A percentile compares a stretch with the other conserved stretches of the same genome.
Conservation (phyloP, 2,113 vertebrate genomes). For the Chamaea fasciata region DNA sequence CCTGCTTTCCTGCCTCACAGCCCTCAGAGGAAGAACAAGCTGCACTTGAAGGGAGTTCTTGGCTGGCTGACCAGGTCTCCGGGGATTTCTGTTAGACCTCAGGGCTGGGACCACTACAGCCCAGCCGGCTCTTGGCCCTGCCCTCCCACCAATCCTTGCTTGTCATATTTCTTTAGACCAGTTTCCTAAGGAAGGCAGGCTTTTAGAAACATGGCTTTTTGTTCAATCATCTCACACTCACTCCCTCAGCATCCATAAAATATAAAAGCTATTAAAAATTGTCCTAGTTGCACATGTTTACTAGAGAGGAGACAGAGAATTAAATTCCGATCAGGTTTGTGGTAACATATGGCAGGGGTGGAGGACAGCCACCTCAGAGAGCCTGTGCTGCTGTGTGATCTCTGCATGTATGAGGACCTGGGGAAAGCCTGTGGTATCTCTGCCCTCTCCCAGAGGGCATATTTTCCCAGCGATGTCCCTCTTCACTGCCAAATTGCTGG, state of each 20-base stretch:
- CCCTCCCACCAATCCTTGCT: not conserved
- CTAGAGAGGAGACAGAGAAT: not conserved
- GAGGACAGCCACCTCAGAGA: not conserved
- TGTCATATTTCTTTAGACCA: rapidly evolving
- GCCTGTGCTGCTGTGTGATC: not conserved
- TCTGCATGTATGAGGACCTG: rapidly evolving
- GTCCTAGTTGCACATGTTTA: not conserved
- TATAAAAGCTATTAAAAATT: not conserved
- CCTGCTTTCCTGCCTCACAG: not conserved
- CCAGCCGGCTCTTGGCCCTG: not conserved
- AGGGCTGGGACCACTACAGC: not conserved
- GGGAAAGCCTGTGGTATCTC: not conserved
- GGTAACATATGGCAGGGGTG: not conserved
- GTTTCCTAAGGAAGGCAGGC: not conserved
- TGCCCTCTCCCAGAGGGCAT: not conserved
- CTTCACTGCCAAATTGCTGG: not conserved
- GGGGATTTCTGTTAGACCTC: not conserved
- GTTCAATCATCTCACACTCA: rapidly evolving
- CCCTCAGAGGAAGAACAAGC: not conserved
- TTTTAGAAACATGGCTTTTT: not conserved
- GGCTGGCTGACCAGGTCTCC: not conserved
- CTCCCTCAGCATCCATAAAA: not conserved
- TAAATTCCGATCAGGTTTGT: not conserved
- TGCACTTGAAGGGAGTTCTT: not conserved
- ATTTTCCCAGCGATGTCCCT: not conserved